Evolutionary conservation across 2,888 invertebrate species (phyloP).

Genomic region (Carterocephalus palaemon): DNA sequence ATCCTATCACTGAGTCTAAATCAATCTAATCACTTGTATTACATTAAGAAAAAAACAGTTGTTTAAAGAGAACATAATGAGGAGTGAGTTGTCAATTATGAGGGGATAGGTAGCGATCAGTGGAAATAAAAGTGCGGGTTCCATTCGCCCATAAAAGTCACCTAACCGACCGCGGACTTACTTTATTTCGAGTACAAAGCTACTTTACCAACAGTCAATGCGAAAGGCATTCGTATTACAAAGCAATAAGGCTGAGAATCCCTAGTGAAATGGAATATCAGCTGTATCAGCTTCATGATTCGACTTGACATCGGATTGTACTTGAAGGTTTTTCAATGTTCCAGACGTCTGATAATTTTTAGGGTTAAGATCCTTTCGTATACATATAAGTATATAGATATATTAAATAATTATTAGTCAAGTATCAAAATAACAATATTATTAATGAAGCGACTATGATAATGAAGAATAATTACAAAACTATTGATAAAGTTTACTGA

Average conservation of each 20-base stretch:
- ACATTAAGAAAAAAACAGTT: slow-evolving; percentile 43
- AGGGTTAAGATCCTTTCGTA: no score
- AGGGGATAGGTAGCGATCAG: slow-evolving; percentile 76
- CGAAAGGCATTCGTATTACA: slow-evolving; percentile 38
- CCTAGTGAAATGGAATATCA: slow-evolving; percentile 24
- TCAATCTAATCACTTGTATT: no score
- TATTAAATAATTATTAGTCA: no score
- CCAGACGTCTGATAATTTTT: slow-evolving; percentile 15
- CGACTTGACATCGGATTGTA: slow-evolving; percentile 7
- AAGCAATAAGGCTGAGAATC: slow-evolving; percentile 49
- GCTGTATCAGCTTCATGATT: slow-evolving; percentile 24
- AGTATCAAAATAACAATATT: no score
- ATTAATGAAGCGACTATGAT: no score
- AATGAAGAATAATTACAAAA: no score
- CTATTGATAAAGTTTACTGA: no score
- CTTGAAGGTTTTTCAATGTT: slow-evolving; percentile 18
- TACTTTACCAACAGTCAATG: slow-evolving; percentile 39
- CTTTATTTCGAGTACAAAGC: slow-evolving; percentile 49
- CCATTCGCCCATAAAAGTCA: slow-evolving; percentile 71
- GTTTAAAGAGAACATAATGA: slow-evolving; percentile 71
- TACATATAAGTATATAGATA: no score
- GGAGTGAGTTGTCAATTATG: slow-evolving; percentile 75
- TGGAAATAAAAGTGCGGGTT: slow-evolving; percentile 74
- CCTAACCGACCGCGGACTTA: slow-evolving; percentile 66
- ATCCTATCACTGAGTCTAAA: no score